Evolutionary conservation across 1,140 invertebrate species (phyloP).

Genomic region (Papilio polytes): DNA sequence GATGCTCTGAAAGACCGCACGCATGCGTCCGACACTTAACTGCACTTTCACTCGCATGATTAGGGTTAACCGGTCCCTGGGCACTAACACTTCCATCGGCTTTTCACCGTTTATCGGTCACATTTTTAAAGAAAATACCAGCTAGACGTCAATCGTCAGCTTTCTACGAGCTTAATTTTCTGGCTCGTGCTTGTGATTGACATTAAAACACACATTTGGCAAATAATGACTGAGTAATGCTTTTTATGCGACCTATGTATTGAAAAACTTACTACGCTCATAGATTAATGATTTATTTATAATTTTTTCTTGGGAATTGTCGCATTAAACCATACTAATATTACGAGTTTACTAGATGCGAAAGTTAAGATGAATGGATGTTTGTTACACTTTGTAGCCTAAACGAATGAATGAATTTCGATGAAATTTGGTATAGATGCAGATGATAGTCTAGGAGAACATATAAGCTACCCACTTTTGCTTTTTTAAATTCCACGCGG

Average conservation of each 20-base stretch:
- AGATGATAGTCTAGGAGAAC: no score
- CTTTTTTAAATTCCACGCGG: no score
- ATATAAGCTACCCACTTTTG: no score
- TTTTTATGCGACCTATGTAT: background rate
- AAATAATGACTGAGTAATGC: background rate
- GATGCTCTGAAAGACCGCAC: conserved; percentile 38
- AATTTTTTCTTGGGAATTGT: background rate
- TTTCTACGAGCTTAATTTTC: conserved; percentile 38
- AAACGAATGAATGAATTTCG: no score
- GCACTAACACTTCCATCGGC: background rate
- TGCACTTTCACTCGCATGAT: conserved; percentile 44
- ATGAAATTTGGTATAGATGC: no score
- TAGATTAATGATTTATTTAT: background rate
- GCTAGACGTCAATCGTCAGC: background rate
- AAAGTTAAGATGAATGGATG: no score
- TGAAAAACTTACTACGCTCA: background rate
- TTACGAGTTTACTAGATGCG: no score
- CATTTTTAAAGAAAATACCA: conserved; percentile 19
- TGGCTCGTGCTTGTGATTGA: conserved; percentile 30
- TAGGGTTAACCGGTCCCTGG: conserved; percentile 28
- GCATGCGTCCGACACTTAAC: conserved; percentile 41
- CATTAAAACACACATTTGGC: conserved; percentile 22
- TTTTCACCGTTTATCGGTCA: conserved; percentile 40
- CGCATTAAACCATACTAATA: background rate
- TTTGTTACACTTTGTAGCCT: no score